A percentile compares a stretch with the other conserved stretches of the same genome.
These are phyloP conservation scores for Mobula birostris DNA, from an alignment of 2,113 vertebrate genomes.

Conservation along the genomic window DNA sequence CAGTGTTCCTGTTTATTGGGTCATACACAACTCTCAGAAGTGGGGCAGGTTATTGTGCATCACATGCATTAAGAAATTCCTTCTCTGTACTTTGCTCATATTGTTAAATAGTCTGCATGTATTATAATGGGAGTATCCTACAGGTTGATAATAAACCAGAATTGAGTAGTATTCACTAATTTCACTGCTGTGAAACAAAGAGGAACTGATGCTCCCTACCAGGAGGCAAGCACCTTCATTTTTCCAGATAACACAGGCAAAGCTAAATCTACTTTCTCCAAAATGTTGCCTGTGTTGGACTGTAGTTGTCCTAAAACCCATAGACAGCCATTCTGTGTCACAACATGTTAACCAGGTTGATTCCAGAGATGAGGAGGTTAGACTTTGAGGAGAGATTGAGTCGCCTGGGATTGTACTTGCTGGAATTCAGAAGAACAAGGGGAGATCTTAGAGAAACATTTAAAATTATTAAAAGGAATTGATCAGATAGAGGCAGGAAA, in stretches of 20 bases:
- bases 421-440: too few species aligned
- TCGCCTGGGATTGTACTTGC: too few species aligned
- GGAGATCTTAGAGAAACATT: too few species aligned
- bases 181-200: not conserved
- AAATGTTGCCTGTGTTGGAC: not conserved
- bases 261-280: not conserved
- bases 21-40: not conserved
- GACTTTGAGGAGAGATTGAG: too few species aligned
- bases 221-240: not conserved
- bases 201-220: not conserved
- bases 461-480: too few species aligned
- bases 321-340: not conserved
- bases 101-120: not conserved
- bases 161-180: not conserved
- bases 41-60: too few species aligned
- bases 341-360: too few species aligned
- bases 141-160: not conserved
- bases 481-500: too few species aligned
- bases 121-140: not conserved
- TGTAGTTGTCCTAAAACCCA: not conserved
- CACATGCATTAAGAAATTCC: not conserved
- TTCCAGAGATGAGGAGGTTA: too few species aligned
- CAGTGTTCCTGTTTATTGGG: not conserved
- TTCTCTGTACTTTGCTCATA: not conserved
- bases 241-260: not conserved